These are phyloP conservation scores for Vollenhovia emeryi DNA, from an alignment of 1,140 invertebrate genomes.

Conservation along the genomic window DNA sequence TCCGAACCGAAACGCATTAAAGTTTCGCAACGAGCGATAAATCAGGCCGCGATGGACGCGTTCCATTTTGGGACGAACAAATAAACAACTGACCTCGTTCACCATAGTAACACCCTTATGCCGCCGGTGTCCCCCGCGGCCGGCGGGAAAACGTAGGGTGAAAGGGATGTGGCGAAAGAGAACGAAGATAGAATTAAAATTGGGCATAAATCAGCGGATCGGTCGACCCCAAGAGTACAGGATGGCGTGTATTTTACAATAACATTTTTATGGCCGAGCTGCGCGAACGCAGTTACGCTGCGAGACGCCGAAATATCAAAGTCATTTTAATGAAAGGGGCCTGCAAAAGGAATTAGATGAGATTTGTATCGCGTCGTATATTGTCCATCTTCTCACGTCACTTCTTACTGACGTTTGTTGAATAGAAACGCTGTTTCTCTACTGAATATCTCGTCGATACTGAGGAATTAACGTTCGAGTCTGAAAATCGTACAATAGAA, in stretches of 20 bases:
- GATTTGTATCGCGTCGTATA: background rate
- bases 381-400: background rate
- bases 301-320: background rate
- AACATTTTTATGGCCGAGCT: constrained; percentile 44
- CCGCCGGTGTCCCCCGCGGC: constrained; percentile 35
- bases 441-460: background rate
- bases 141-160: constrained; percentile 17
- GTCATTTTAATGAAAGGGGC: background rate
- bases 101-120: constrained; percentile 66
- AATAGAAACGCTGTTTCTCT: background rate
- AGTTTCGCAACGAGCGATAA: constrained; percentile 64
- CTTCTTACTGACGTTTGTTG: background rate
- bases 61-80: constrained; percentile 67
- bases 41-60: constrained; percentile 64
- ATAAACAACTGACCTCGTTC: constrained; percentile 75
- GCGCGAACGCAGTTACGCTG: constrained; percentile 23
- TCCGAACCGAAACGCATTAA: constrained; percentile 57
- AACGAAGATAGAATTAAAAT: constrained; percentile 66
- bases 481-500: constrained; percentile 21
- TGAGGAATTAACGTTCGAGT: constrained; percentile 6
- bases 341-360: background rate
- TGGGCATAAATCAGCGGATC: constrained; percentile 63
- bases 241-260: constrained; percentile 3
- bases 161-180: constrained; percentile 32
- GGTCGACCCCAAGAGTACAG: constrained; percentile 45